Evolutionary conservation across 2,888 invertebrate genomes (phyloP).

Genomic region (Bugulina stolonifera): DNA sequence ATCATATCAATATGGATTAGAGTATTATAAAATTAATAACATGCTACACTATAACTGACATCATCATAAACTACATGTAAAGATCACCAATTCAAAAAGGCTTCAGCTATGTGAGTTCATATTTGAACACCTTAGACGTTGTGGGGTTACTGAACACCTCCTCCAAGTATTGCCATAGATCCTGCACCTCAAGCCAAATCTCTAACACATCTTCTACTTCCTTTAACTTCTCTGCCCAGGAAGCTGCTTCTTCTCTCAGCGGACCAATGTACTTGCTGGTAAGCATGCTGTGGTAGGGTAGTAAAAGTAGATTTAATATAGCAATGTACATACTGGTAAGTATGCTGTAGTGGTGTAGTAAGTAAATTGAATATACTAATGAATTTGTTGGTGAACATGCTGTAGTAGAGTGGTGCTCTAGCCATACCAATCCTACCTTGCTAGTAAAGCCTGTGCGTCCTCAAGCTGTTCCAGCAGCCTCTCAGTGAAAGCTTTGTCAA

Average conservation of each 20-base stretch:
- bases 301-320: no score
- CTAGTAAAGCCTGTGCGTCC: slow-evolving; percentile 51
- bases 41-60: no score
- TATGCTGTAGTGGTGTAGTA: slow-evolving; percentile 27
- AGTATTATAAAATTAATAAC: no score
- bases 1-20: no score
- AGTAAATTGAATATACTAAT: no score
- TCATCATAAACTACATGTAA: no score
- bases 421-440: slow-evolving; percentile 31
- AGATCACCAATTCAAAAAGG: no score
- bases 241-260: slow-evolving; percentile 50
- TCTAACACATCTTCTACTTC: slow-evolving; percentile 52
- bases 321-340: slow-evolving; percentile 40
- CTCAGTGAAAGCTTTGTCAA: slow-evolving; percentile 50
- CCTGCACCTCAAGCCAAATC: slow-evolving; percentile 52
- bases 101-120: no score
- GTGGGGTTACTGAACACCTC: slow-evolving; percentile 49
- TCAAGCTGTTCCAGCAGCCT: slow-evolving; percentile 52
- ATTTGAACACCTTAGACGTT: slow-evolving; percentile 47
- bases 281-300: slow-evolving; percentile 29
- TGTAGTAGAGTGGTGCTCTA: background rate
- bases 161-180: slow-evolving; percentile 52
- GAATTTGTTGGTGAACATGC: slow-evolving; percentile 35
- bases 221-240: slow-evolving; percentile 53
- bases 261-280: slow-evolving; percentile 46